Evolutionary conservation across 2,888 invertebrate genomes (phyloP), one percentile per base, ranked within the genome.

Genomic region (Sclerodermus sp.): DNA sequence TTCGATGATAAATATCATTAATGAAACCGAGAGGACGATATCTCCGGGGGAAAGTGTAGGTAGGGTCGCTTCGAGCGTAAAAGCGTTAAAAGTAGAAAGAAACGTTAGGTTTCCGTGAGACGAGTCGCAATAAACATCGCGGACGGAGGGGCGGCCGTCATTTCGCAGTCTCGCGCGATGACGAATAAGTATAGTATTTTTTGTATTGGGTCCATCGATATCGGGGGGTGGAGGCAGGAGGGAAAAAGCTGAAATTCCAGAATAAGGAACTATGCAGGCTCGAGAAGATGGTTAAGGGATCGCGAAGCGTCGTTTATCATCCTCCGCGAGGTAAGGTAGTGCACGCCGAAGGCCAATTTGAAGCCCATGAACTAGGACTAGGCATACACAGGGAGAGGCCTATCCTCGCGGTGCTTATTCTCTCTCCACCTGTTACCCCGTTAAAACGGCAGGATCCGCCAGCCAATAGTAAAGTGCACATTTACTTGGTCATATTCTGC

Each of bases 381-480:
- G 23, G 23, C 8, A 23, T 40, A 49, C 49, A 38, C 31, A 16
- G 32, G 39, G 30, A 16, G 15, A 34, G 29, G 36, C 34, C 16
- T 36, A 18, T 15, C 8, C 40, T 52, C 38, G 4, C 42, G 32
- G 6, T 31, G 14, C 18, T 14, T 15, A 31, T 18, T 9, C 17
- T 16, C 48, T 42, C 32, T 51, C 47, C 61, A 60, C 64, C 56
- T 64, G 64, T 62, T 67, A 54, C 45, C 36, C 51, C 23, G 45
- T 47, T 39, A 39, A 34, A 38, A 34, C 9, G 18, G 44, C 51
- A 42, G 29, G 41, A 58, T 47, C 31, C 47, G 29, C 30, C 38
- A 47, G 40, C 51, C 47, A 54, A 51, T 55, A 49, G 53, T 57
- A 60, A 69, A 70, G 60, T 55, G 59, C 56, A 60, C 60, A 66